Evolutionary conservation across 1,140 invertebrate species (phyloP).

Genomic region (Anadara kagoshimensis): DNA sequence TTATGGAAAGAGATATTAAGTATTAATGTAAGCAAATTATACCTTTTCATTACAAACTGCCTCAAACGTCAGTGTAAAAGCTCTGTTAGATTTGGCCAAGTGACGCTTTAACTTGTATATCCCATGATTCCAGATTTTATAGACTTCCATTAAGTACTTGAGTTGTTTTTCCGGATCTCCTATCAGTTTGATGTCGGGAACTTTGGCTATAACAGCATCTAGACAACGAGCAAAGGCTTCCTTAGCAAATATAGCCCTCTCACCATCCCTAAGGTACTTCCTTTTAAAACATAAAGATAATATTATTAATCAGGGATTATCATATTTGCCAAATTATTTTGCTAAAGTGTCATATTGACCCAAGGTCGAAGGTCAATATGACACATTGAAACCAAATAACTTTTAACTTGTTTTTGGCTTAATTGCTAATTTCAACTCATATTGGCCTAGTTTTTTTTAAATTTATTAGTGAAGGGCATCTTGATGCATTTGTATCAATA

Average conservation of each 20-base stretch:
- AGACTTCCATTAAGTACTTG: conserved; percentile 45
- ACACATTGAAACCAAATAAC: neutral
- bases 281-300: conserved; percentile 70
- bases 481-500: no score
- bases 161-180: conserved; percentile 36
- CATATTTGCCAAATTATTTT: neutral
- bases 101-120: neutral
- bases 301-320: neutral
- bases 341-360: neutral
- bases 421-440: neutral
- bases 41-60: no score
- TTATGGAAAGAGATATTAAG: no score
- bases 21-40: no score
- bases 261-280: conserved; percentile 87
- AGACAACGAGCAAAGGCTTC: conserved; percentile 78
- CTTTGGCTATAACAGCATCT: conserved; percentile 44
- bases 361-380: neutral
- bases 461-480: no score
- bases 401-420: neutral
- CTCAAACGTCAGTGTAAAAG: no score
- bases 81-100: no score
- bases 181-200: conserved; percentile 35
- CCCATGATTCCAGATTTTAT: conserved; percentile 41
- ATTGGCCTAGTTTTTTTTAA: neutral
- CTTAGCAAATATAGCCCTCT: conserved; percentile 84